These are phyloP conservation scores for Leucophenga montana DNA, from an alignment of 2,888 invertebrate species.

Conservation along the genomic window DNA sequence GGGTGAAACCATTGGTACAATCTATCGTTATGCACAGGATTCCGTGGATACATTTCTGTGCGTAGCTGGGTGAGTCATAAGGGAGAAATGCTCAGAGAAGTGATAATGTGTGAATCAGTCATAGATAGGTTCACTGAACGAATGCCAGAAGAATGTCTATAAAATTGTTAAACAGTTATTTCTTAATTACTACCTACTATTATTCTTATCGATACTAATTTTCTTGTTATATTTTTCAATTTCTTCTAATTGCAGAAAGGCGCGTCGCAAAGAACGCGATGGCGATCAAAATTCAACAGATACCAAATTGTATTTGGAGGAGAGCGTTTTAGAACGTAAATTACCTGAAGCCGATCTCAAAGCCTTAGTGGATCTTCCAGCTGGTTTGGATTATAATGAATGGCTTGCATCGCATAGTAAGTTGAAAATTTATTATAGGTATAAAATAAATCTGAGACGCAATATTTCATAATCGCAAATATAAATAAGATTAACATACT, in stretches of 20 bases:
- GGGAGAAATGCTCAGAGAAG: background rate
- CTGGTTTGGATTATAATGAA: constrained; percentile 97
- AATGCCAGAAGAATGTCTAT: no score
- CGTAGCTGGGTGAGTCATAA: constrained; percentile 70
- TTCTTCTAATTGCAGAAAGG: constrained; percentile 83
- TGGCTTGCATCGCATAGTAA: constrained; percentile 99
- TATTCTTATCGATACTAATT: background rate
- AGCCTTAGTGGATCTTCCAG: constrained; percentile 94
- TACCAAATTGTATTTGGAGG: constrained; percentile 95
- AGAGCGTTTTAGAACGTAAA: constrained; percentile 93
- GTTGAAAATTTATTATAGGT: constrained; percentile 57
- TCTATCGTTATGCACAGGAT: constrained; percentile 73
- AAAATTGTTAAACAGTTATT: background rate
- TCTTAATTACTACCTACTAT: no score
- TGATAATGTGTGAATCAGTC: background rate
- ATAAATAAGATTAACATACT: no score
- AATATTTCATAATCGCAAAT: no score
- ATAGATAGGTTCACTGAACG: background rate
- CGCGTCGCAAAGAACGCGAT: constrained; percentile 96
- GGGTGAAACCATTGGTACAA: constrained; percentile 72
- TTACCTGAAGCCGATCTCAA: constrained; percentile 95
- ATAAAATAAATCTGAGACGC: no score
- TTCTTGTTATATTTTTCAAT: constrained; percentile 25
- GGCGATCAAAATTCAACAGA: constrained; percentile 84
- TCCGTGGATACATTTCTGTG: constrained; percentile 73